phyloP scores from a whole-genome alignment of 23 tunicate species.

The Phallusia fumigata region DNA sequence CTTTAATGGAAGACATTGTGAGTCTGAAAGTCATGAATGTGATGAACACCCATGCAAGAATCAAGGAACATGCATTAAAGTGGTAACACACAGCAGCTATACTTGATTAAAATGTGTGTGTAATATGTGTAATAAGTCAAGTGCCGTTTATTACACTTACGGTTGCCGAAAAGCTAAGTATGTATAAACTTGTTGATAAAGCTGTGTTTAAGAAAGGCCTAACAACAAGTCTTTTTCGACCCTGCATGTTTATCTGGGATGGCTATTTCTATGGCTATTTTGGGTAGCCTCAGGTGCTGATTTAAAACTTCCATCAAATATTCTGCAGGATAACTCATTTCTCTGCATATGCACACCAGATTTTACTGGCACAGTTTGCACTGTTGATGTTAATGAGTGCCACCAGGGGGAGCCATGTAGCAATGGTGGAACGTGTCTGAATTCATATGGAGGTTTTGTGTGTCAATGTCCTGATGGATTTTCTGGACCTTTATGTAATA shows the following conservation, averaged over 20 bases:
- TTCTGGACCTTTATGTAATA: neutral
- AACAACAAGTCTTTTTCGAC: too few relatives aligned
- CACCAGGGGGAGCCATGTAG: neutral
- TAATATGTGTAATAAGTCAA: too few relatives aligned
- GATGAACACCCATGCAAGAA: neutral
- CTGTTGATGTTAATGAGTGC: neutral
- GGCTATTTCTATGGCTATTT: too few relatives aligned
- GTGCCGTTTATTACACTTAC: too few relatives aligned
- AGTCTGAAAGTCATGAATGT: neutral
- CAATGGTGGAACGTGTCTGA: neutral
- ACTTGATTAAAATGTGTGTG: too few relatives aligned
- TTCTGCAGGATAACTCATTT: neutral
- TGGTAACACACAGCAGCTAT: neutral
- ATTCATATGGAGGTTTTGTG: neutral
- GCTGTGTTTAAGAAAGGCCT: too few relatives aligned
- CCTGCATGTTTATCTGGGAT: too few relatives aligned
- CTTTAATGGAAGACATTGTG: slow-evolving; percentile 1
- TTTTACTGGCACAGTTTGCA: neutral
- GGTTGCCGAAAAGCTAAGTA: too few relatives aligned
- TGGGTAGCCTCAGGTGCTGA: too few relatives aligned
- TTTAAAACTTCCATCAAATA: neutral
- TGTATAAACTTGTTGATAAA: too few relatives aligned
- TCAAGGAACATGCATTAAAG: slow-evolving; percentile 5
- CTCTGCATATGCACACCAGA: neutral
- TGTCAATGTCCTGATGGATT: slow-evolving; percentile 15